phyloP scores from a whole-genome alignment of 1,140 invertebrate genomes.

The Orchesella cincta region DNA sequence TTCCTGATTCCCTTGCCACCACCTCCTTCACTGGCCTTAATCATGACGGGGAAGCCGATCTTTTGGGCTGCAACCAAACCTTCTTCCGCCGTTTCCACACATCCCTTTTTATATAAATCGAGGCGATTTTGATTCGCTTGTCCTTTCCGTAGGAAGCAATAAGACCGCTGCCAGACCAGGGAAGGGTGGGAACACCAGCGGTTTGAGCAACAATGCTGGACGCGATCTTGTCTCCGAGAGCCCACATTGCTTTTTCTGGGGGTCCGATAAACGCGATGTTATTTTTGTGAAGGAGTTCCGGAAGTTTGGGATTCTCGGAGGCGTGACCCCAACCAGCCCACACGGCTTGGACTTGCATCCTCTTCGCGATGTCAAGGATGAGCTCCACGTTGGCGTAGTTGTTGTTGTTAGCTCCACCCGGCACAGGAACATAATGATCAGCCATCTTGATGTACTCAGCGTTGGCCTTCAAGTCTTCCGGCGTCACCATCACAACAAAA shows the following conservation, averaged over 20 bases:
- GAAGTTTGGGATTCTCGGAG: constrained; percentile 97
- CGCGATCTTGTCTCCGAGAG: constrained; percentile 98
- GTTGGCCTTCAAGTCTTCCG: constrained; percentile 92
- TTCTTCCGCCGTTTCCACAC: constrained; percentile 84
- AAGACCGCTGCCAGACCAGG: constrained; percentile 93
- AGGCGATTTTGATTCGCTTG: constrained; percentile 88
- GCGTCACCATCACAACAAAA: constrained; percentile 98
- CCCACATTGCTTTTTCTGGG: constrained; percentile 98
- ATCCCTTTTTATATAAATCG: constrained; percentile 88
- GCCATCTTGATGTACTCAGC: constrained; percentile 99
- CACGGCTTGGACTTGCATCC: constrained; percentile 95
- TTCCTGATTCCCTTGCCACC: constrained; percentile 99
- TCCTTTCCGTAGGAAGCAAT: constrained; percentile 75
- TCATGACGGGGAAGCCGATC: constrained; percentile 99
- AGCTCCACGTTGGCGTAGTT: constrained; percentile 99
- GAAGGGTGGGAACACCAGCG: constrained; percentile 93
- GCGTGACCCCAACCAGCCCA: constrained; percentile 99
- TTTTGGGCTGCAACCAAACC: constrained; percentile 81
- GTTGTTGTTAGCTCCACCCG: constrained; percentile 97
- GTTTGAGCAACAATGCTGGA: constrained; percentile 99
- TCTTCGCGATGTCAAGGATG: constrained; percentile 92
- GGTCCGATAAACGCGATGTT: constrained; percentile 88
- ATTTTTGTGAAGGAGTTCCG: constrained; percentile 89
- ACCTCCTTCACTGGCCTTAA: constrained; percentile 98
- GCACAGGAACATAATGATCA: constrained; percentile 96